phyloP scores from a whole-genome alignment of 2,888 invertebrate species.

The Hypomecis atomaria region DNA sequence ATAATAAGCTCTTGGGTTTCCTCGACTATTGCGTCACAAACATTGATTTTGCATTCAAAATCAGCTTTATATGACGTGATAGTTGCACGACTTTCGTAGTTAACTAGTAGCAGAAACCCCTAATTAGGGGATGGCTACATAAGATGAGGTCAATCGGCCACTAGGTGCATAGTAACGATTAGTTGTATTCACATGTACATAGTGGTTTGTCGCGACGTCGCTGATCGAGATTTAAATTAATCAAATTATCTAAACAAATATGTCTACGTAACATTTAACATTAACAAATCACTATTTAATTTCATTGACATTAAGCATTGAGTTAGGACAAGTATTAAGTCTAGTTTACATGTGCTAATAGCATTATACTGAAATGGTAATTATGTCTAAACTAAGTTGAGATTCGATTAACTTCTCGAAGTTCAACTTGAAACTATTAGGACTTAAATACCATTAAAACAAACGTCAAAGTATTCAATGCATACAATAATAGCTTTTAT shows the following conservation, averaged over 20 bases:
- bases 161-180: slow-evolving; percentile 60
- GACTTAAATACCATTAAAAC: too few species aligned
- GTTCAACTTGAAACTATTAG: too few species aligned
- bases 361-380: too few species aligned
- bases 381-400: too few species aligned
- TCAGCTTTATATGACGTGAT: background rate
- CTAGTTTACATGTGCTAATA: too few species aligned
- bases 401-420: too few species aligned
- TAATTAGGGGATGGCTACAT: slow-evolving; percentile 3
- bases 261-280: slow-evolving; percentile 23
- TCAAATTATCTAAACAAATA: slow-evolving; percentile 49
- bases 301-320: slow-evolving; percentile 11
- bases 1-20: background rate
- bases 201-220: slow-evolving; percentile 52
- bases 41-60: background rate
- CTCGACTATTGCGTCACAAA: background rate
- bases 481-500: too few species aligned
- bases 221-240: slow-evolving; percentile 54
- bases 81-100: slow-evolving; percentile 8
- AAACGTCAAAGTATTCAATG: too few species aligned
- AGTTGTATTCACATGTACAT: slow-evolving; percentile 56
- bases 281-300: slow-evolving; percentile 28
- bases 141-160: slow-evolving; percentile 39
- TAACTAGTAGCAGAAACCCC: slow-evolving; percentile 9
- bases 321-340: background rate